A percentile compares a stretch with the other conserved stretches of the same genome.
These are phyloP conservation scores for Coregonus suidteri DNA, from an alignment of 2,797 vertebrate species.

Conservation along the genomic window DNA sequence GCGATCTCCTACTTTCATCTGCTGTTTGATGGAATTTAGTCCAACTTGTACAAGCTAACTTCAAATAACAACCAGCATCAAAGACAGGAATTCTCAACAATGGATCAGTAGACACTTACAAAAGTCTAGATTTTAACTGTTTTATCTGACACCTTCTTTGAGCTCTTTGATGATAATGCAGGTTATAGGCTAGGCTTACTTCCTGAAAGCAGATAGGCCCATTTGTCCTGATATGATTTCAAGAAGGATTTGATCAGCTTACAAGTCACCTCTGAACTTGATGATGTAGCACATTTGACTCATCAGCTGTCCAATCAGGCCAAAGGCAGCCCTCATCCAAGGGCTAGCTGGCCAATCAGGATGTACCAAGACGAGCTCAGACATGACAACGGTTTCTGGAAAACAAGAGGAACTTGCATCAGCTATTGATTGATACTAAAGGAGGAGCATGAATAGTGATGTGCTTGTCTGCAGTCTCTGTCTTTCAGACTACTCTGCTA, in stretches of 20 bases:
- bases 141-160: background rate
- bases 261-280: slow-evolving; percentile 16
- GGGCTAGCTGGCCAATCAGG: background rate
- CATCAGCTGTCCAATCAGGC: background rate
- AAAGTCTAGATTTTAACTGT: slow-evolving; percentile 23
- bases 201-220: slow-evolving; percentile 14
- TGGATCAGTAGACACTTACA: slow-evolving; percentile 28
- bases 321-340: background rate
- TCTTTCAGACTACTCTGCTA: background rate
- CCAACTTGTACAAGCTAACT: slow-evolving; percentile 21
- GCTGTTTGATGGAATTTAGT: slow-evolving; percentile 4
- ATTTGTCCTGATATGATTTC: slow-evolving; percentile 9
- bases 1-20: slow-evolving; percentile 40
- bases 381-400: background rate
- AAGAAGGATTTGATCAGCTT: slow-evolving; percentile 4
- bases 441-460: background rate
- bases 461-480: background rate
- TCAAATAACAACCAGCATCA: slow-evolving; percentile 29
- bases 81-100: slow-evolving; percentile 34
- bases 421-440: background rate
- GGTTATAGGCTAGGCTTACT: background rate
- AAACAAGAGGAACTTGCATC: background rate
- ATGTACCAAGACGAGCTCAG: background rate
- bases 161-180: slow-evolving; percentile 8
- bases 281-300: background rate